A percentile compares a stretch with the other conserved stretches of the same genome.
Evolutionary conservation across 2,888 invertebrate genomes (phyloP).

Genomic region (Amblyjoppa proteus): DNA sequence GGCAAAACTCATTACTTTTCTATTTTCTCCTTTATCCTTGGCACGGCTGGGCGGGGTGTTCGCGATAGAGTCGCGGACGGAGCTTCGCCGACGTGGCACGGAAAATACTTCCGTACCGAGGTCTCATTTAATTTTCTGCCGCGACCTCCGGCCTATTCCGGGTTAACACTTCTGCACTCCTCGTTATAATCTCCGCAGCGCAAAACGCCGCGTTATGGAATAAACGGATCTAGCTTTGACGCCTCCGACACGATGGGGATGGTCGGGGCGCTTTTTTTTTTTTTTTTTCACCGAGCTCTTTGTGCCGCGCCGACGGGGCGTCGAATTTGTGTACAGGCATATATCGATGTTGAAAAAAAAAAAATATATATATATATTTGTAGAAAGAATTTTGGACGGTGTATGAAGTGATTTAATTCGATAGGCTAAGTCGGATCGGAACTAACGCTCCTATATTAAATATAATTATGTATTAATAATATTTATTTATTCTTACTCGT

Average conservation of each 20-base stretch:
- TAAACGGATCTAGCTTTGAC: not conserved
- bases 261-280: not conserved
- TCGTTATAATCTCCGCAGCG: constrained; percentile 60
- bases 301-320: not conserved
- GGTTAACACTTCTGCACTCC: constrained; percentile 56
- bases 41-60: constrained; percentile 45
- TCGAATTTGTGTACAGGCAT: not conserved
- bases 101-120: constrained; percentile 55
- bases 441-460: too few species aligned
- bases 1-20: constrained; percentile 74
- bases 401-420: too few species aligned
- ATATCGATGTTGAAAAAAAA: not conserved
- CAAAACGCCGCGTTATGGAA: constrained; percentile 35
- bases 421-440: too few species aligned
- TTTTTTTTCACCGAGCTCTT: not conserved
- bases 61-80: constrained; percentile 59
- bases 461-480: too few species aligned
- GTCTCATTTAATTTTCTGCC: constrained; percentile 52
- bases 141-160: constrained; percentile 5
- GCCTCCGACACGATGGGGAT: not conserved
- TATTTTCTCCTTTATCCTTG: constrained; percentile 70
- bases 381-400: too few species aligned
- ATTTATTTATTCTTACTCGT: too few species aligned
- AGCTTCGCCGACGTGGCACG: constrained; percentile 56
- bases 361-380: too few species aligned